Evolutionary conservation across 2,797 vertebrate genomes (phyloP), one percentile per base, ranked within the genome.

Genomic region (Labeo calbasu): DNA sequence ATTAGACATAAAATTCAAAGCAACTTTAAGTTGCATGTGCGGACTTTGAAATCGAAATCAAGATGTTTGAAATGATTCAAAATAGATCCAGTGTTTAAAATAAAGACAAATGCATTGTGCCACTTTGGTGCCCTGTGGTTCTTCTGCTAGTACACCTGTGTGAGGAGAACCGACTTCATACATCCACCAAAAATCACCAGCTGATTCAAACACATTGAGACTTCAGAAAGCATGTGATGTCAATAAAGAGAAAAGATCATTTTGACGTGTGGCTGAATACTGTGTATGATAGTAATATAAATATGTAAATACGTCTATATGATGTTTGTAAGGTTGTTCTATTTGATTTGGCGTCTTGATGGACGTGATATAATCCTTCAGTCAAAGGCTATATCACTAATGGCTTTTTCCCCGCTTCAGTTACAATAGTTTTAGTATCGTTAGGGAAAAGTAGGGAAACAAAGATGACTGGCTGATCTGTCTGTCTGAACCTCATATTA

Each of bases 401-500:
- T 9, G 12, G 7, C 50, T 82, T 79, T 86, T 28, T 85, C 80
- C 76, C 76, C 7, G 12, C 59, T 78, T 72, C 19, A 85, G 72
- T 79, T 78, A 78, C 48, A 65, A 43, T 50, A 70, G 83, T 85
- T 75, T 48, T 51, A 53, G 51, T 68, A 65, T 57, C 65, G 23
- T n/a, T 32, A 43, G 48, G 46, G 23, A 28, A 82, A 86, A 36
- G 19, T 36, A 9, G 28, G 32, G 15, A 51, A 55, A 53, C 17
- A 61, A 15, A 19, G 82, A 65, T 79, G 81, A 43, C 43, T 63
- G 77, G 70, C 75, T 46, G 69, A 23, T 69, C 53, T n/a, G 61
- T 63, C 36, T 72, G 86, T 89, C 89, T 89, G 85, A 85, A 61
- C 43, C 43, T 81, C 51, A 82, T 77, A 87, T 92, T 89, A 90